phyloP scores from a whole-genome alignment of 2,888 invertebrate genomes.

The Mesoligia furuncula region DNA sequence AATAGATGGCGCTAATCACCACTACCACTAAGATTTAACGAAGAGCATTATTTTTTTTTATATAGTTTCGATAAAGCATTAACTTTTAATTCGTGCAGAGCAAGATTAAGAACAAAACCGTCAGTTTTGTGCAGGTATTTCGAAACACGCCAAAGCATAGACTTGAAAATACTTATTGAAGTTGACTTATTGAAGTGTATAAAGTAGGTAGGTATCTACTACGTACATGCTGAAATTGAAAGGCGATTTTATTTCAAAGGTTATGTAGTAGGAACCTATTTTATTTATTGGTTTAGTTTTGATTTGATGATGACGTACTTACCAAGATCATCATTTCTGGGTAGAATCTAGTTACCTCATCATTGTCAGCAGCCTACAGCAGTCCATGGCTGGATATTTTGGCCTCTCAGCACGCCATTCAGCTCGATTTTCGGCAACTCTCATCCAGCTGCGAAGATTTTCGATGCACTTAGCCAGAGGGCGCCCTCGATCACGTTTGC shows the following conservation, averaged over 20 bases:
- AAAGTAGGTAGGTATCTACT: not conserved
- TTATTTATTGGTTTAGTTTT: not conserved
- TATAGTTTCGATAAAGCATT: not conserved
- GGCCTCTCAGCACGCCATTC: not conserved
- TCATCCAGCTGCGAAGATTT: not conserved
- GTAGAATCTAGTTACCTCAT: not conserved
- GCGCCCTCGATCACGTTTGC: not conserved
- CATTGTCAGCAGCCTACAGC: not conserved
- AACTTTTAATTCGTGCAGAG: not conserved
- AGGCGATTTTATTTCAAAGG: not conserved
- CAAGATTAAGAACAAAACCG: not conserved
- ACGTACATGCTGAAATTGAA: not conserved
- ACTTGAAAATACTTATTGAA: not conserved
- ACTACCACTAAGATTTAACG: accelerated
- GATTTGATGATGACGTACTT: not conserved
- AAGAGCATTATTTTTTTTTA: not conserved
- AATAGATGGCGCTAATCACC: constrained; percentile 56
- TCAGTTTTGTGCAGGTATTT: not conserved
- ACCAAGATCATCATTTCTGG: not conserved
- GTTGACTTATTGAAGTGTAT: not conserved
- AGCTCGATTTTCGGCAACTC: not conserved
- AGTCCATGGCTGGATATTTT: not conserved
- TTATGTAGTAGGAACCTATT: not conserved
- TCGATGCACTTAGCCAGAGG: not conserved
- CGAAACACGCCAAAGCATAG: not conserved